Percentiles rank a stretch among this genome's conserved stretches.
Evolutionary conservation across 2,113 vertebrate genomes (phyloP).

Genomic region (Vimba vimba): DNA sequence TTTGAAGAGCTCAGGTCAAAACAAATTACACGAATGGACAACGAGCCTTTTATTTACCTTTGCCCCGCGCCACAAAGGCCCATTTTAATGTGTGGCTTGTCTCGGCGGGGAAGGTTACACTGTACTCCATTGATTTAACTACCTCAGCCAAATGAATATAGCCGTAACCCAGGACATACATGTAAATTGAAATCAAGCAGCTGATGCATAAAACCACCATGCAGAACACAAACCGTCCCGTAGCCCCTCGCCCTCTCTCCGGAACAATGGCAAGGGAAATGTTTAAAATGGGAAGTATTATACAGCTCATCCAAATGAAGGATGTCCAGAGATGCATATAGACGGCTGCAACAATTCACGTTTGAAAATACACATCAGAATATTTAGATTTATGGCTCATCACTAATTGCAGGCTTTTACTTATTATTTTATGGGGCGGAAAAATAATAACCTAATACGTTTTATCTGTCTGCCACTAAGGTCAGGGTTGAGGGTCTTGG

Average conservation of each 20-base stretch:
- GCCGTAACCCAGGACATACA: constrained; percentile 79
- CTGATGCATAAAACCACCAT: constrained; percentile 86
- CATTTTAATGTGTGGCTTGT: constrained; percentile 71
- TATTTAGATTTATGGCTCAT: constrained; percentile 81
- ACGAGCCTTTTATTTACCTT: constrained; percentile 66
- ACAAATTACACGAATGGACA: constrained; percentile 52
- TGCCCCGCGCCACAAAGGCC: constrained; percentile 67
- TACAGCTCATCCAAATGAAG: constrained; percentile 74
- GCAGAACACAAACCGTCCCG: constrained; percentile 78
- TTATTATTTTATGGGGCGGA: constrained; percentile 82
- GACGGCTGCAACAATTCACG: constrained; percentile 52
- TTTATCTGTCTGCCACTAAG: constrained; percentile 66
- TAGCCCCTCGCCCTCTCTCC: constrained; percentile 67
- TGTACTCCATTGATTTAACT: constrained; percentile 87
- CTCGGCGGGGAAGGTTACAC: constrained; percentile 76
- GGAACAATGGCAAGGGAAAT: constrained; percentile 73
- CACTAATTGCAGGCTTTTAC: constrained; percentile 81
- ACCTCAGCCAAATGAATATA: constrained; percentile 79
- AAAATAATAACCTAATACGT: constrained; percentile 85
- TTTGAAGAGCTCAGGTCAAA: constrained; percentile 60
- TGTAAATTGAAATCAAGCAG: constrained; percentile 86
- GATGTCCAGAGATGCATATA: constrained; percentile 59
- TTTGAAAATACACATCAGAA: constrained; percentile 74
- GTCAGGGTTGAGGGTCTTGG: constrained; percentile 58
- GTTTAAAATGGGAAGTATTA: constrained; percentile 76